phyloP scores from a whole-genome alignment of 1,140 invertebrate species.

The Drosophila prosaltans region DNA sequence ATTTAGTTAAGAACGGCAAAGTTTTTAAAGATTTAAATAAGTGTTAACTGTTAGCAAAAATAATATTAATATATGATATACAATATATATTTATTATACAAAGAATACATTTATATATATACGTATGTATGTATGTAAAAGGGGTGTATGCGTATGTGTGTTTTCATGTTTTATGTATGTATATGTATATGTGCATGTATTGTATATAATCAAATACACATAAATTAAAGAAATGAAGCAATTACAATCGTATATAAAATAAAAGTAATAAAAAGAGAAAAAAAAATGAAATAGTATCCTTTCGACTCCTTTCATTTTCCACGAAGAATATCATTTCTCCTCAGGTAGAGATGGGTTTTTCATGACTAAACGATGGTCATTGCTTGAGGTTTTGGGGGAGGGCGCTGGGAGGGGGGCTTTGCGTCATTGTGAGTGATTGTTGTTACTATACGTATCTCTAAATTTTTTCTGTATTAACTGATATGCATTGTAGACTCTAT shows the following conservation, averaged over 20 bases:
- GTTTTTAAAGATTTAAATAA: conserved; percentile 47
- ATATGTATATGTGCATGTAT: conserved; percentile 61
- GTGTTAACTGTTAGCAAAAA: conserved; percentile 61
- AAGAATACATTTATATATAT: conserved; percentile 32
- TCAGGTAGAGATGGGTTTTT: conserved; percentile 45
- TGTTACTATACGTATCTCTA: conserved; percentile 87
- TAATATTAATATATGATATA: conserved; percentile 43
- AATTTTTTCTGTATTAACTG: conserved; percentile 88
- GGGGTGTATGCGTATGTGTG: conserved; percentile 48
- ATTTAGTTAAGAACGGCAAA: conserved; percentile 38
- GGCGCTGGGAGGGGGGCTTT: conserved; percentile 1
- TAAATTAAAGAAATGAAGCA: conserved; percentile 79
- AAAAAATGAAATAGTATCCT: conserved; percentile 57
- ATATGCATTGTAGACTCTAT: conserved; percentile 86
- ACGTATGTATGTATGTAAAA: conserved; percentile 51
- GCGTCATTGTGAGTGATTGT: conserved; percentile 63
- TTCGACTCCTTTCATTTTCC: conserved; percentile 34
- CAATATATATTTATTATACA: conserved; percentile 9
- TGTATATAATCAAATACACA: conserved; percentile 68
- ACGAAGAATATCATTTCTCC: conserved; percentile 37
- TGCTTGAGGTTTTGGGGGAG: neutral
- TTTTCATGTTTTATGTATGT: conserved; percentile 30
- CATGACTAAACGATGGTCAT: neutral
- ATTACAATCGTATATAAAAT: conserved; percentile 80
- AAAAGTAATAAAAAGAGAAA: conserved; percentile 52